Evolutionary conservation across 2,113 vertebrate genomes (phyloP), one percentile per base, ranked within the genome.

Genomic region (Condylura cristata): DNA sequence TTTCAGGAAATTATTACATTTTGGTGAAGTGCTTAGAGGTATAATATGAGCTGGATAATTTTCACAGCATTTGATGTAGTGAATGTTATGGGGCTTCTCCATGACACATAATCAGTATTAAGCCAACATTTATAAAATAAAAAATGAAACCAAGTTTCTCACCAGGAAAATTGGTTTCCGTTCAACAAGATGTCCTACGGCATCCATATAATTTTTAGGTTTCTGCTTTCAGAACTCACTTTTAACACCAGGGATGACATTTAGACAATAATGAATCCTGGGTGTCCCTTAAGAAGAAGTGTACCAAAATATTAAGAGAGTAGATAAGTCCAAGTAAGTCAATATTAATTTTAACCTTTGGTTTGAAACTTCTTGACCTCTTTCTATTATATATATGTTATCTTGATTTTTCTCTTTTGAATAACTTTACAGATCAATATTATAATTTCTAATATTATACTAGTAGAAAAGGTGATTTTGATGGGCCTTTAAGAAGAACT

Each of bases 41-140:
- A 95, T 93, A 97, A 96, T 96, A 95, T 95, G 95, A 95, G 91
- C 51, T 87, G 66, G 97, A 96, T 97, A 97, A 97, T 97, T 97
- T 97, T 93, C 96, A 95, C 70, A 95, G 91, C 90, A 97, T 96
- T 97, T 97, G 96, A 97, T 97, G 86, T 88, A 96, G 90, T 0
- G n/a, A 96, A 72, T 95, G 94, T 96, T 94, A 91, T 89, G 82
- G 87, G 79, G 87, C 89, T 96, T 95, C 87, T 94, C 95, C 71
- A 85, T 96, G 96, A 97, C 96, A 97, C 61, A 37, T 97, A 97
- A 96, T 97, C 96, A 94, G 96, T 96, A 97, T 97, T 97, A 97
- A 95, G 60, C 93, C 93, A 97, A 94, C 93, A 90, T 97, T 97
- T 97, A 97, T 96, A 97, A 98, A 97, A 97, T 92, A 96, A 97